Percentiles rank a stretch among this genome's conserved stretches.
Conservation (phyloP, 92 coral and sea anemone genomes). For the Palythoa grandiflora region DNA sequence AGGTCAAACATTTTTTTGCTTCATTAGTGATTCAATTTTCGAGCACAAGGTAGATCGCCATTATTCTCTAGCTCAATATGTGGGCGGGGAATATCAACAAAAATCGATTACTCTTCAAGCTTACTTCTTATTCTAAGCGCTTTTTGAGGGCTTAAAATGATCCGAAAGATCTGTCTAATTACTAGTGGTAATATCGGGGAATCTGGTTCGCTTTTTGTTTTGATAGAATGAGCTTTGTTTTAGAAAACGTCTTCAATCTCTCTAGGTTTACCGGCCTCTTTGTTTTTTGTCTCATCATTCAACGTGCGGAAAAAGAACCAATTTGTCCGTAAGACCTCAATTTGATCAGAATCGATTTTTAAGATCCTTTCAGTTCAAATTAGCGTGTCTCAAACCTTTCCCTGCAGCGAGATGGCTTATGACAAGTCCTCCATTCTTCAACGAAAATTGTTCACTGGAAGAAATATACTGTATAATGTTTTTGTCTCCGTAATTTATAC, state of each 20-base stretch:
- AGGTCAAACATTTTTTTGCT: too few relatives aligned
- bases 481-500: background rate
- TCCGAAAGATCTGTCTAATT: conserved; percentile 1
- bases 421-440: too few relatives aligned
- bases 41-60: too few relatives aligned
- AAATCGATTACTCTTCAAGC: background rate
- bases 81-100: conserved; percentile 24
- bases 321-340: background rate
- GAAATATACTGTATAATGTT: too few relatives aligned
- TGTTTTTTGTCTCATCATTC: background rate
- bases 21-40: background rate
- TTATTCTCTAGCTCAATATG: background rate
- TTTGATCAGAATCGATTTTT: too few relatives aligned
- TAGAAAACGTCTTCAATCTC: background rate
- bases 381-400: too few relatives aligned
- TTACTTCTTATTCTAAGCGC: background rate
- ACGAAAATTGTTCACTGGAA: too few relatives aligned
- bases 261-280: background rate
- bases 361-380: too few relatives aligned
- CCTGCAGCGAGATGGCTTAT: too few relatives aligned
- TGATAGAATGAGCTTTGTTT: background rate
- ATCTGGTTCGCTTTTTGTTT: background rate
- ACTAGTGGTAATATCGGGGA: background rate
- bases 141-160: background rate
- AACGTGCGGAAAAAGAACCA: background rate